Conservation (phyloP, 2,113 vertebrate genomes). For the Siphamia tubifer region DNA sequence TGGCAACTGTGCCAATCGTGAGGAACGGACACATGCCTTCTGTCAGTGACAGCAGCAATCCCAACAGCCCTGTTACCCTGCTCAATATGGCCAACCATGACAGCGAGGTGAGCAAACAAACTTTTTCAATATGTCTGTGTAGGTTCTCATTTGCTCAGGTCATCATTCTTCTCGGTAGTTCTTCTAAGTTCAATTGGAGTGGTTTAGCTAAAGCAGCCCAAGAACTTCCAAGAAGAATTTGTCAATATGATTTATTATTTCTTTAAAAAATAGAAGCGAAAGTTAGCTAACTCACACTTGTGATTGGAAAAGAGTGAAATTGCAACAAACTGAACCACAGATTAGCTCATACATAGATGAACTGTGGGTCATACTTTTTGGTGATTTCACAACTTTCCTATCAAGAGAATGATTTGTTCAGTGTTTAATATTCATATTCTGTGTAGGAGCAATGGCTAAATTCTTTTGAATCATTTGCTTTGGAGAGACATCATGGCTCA, state of each 20-base stretch:
- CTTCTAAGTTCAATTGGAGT: too few species aligned
- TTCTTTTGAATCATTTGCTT: conserved; percentile 36
- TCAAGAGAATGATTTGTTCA: neutral
- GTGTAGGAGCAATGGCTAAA: neutral
- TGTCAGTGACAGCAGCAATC: conserved; percentile 67
- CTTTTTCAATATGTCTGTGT: too few species aligned
- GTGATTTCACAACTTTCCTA: conserved; percentile 32
- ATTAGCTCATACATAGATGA: neutral
- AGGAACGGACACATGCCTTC: conserved; percentile 82
- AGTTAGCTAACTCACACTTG: neutral
- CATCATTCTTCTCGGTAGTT: too few species aligned
- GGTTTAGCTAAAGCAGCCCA: too few species aligned
- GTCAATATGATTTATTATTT: neutral
- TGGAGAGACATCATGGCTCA: conserved; percentile 23
- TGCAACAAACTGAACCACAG: conserved; percentile 11
- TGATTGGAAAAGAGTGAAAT: conserved; percentile 11
- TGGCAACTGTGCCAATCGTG: conserved; percentile 76
- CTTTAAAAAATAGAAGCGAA: conserved; percentile 51
- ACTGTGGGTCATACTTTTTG: conserved; percentile 1
- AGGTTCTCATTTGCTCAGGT: too few species aligned
- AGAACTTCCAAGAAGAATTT: neutral
- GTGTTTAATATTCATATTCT: neutral
- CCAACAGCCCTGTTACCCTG: conserved; percentile 81
- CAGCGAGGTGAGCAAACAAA: conserved; percentile 81
- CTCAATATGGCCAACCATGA: conserved; percentile 84